phyloP scores from a whole-genome alignment of 2,797 vertebrate species.

The Spinus olivaceus region DNA sequence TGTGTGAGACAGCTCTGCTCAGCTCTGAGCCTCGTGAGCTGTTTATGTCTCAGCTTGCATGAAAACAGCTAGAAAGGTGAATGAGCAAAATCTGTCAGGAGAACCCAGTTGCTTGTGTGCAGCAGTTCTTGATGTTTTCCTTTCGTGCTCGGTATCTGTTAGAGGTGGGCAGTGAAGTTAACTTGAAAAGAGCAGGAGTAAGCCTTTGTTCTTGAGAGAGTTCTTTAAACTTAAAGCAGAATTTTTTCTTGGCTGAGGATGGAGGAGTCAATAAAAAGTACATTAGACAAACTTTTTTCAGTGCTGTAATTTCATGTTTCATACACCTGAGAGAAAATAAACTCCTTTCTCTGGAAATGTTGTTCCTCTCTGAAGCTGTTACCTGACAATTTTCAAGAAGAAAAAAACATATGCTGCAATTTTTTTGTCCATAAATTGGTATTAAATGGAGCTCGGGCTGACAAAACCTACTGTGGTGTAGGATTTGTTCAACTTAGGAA shows the following conservation, averaged over 20 bases:
- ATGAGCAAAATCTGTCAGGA: neutral
- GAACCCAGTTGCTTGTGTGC: neutral
- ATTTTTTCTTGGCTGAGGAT: slow-evolving; percentile 13
- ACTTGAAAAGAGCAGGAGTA: slow-evolving; percentile 15
- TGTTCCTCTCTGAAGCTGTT: slow-evolving; percentile 28
- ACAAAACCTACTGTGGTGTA: neutral
- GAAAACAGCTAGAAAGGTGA: neutral
- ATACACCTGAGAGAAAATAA: slow-evolving; percentile 6
- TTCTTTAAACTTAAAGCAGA: slow-evolving; percentile 29
- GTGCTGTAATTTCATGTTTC: neutral
- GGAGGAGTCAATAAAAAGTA: slow-evolving; percentile 22
- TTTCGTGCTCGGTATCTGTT: neutral
- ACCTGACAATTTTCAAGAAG: slow-evolving; percentile 1
- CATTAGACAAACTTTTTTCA: slow-evolving; percentile 34
- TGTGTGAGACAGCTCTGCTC: neutral
- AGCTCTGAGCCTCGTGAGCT: neutral
- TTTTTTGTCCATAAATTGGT: slow-evolving; percentile 29
- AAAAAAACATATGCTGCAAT: neutral
- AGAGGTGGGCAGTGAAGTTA: slow-evolving; percentile 9
- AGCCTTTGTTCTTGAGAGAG: slow-evolving; percentile 39
- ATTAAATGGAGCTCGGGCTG: neutral
- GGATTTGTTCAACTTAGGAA: neutral
- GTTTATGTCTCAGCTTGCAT: neutral
- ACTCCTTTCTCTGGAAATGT: neutral
- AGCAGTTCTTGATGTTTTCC: neutral